Evolutionary conservation across 2,888 invertebrate species (phyloP).

Genomic region (Cosmia pyralina): DNA sequence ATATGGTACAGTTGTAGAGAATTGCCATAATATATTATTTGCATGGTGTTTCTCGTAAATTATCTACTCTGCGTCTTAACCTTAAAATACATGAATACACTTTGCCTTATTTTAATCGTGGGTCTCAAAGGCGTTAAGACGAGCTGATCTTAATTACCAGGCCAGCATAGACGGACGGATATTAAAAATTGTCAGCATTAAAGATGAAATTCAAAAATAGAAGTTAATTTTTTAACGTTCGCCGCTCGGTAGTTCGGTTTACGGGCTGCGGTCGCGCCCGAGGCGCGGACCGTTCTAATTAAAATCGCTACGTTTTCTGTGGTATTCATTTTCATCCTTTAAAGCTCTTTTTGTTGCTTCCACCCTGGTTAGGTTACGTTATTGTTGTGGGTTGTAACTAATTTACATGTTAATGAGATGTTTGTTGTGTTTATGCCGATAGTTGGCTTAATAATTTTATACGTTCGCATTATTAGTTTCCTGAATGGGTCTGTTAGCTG

Average conservation of each 20-base stretch:
- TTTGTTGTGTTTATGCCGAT: conserved; percentile 73
- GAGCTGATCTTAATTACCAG: conserved; percentile 69
- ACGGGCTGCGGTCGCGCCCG: conserved; percentile 83
- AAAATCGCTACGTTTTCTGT: conserved; percentile 88
- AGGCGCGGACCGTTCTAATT: conserved; percentile 86
- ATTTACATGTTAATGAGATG: conserved; percentile 89
- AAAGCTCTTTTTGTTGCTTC: conserved; percentile 85
- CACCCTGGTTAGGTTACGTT: conserved; percentile 83
- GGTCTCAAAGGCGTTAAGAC: conserved; percentile 41
- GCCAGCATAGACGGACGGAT: conserved; percentile 65
- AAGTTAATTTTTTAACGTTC: conserved; percentile 69
- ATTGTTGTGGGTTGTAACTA: conserved; percentile 87
- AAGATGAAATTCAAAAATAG: conserved; percentile 69
- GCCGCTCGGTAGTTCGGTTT: conserved; percentile 74
- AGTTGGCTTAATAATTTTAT: conserved; percentile 70
- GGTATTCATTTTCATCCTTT: conserved; percentile 88
- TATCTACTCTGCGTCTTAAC: conserved; percentile 9
- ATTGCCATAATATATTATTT: conserved; percentile 7
- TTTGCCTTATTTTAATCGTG: conserved; percentile 42
- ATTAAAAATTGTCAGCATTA: conserved; percentile 70
- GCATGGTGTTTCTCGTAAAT: conserved; percentile 7
- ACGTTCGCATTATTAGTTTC: conserved; percentile 67
- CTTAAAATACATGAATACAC: conserved; percentile 19
- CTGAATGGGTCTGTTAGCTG: conserved; percentile 43
- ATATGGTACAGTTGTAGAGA: conserved; percentile 1